phyloP scores from a whole-genome alignment of 2,888 invertebrate genomes.

The Pandemis heparana region DNA sequence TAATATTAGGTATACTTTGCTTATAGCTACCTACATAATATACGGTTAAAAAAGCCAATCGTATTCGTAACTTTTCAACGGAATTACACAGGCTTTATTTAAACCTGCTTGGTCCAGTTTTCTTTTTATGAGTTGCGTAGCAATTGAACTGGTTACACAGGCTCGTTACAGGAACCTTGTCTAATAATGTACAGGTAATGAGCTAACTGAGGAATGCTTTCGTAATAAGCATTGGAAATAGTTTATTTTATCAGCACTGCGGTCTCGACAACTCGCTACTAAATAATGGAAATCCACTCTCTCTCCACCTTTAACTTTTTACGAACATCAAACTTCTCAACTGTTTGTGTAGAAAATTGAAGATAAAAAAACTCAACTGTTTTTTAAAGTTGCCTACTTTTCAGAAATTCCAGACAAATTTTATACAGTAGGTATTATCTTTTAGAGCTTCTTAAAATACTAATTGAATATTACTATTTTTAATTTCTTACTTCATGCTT shows the following conservation, averaged over 20 bases:
- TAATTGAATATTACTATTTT: no score
- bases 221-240: conserved; percentile 9
- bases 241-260: not conserved
- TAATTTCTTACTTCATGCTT: no score
- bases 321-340: not conserved
- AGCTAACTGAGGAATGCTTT: conserved; percentile 3
- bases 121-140: conserved; percentile 29
- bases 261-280: not conserved
- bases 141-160: conserved; percentile 12
- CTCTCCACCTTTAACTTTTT: not conserved
- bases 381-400: no score
- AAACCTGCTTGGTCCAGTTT: conserved; percentile 28
- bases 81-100: conserved; percentile 10
- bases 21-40: no score
- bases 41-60: not conserved
- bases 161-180: conserved; percentile 31
- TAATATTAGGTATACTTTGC: no score
- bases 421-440: no score
- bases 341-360: no score
- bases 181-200: conserved; percentile 28
- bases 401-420: no score
- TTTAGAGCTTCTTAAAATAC: no score
- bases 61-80: not conserved
- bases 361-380: no score
- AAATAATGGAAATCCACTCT: not conserved